These are phyloP conservation scores for Drosophila pachea DNA, from an alignment of 1,140 invertebrate species.

Conservation along the genomic window DNA sequence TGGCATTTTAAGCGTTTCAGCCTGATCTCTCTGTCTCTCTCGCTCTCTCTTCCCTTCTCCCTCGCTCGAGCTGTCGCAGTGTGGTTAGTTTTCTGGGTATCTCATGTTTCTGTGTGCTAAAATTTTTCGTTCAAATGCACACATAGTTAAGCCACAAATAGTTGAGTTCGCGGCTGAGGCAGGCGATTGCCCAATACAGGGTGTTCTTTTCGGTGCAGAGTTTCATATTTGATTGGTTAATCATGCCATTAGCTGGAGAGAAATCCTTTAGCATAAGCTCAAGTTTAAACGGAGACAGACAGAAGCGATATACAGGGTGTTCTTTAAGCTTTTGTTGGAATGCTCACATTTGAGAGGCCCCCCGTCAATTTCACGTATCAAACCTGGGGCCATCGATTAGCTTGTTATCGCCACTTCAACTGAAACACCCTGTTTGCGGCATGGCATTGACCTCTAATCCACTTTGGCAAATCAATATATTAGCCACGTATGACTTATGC, in stretches of 20 bases:
- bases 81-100: conserved; percentile 36
- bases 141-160: conserved; percentile 60
- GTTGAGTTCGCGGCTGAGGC: conserved; percentile 24
- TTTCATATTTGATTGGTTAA: no score
- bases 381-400: no score
- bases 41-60: conserved; percentile 4
- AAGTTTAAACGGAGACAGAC: no score
- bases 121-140: conserved; percentile 56
- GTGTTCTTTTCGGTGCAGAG: conserved; percentile 3
- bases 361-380: no score
- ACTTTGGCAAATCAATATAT: conserved; percentile 78
- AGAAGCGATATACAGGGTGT: no score
- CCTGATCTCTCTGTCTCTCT: conserved; percentile 12
- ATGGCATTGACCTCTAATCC: conserved; percentile 71
- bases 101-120: conserved; percentile 56
- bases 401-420: no score
- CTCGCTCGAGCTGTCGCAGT: neutral
- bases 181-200: conserved; percentile 28
- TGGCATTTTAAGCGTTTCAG: conserved; percentile 65
- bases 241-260: no score
- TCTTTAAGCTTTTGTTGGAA: no score
- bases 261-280: no score
- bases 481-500: conserved; percentile 78
- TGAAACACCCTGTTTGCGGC: conserved; percentile 43
- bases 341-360: no score